These are phyloP conservation scores for Lasioglossum calceatum DNA, from an alignment of 2,888 invertebrate species.

Conservation along the genomic window DNA sequence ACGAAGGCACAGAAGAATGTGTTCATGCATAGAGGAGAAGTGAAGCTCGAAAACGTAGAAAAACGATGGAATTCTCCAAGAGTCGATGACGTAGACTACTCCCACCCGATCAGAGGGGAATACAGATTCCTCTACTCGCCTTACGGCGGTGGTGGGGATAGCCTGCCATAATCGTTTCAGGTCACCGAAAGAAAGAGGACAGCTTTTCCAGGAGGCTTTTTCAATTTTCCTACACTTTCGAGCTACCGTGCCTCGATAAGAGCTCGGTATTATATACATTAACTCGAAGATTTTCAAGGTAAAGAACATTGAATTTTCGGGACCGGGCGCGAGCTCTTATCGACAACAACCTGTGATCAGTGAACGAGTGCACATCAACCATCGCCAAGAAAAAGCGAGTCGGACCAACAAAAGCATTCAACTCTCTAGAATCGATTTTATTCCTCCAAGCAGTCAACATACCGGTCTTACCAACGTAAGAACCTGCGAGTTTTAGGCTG, in stretches of 20 bases:
- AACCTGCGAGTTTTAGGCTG: neutral
- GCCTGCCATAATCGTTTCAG: neutral
- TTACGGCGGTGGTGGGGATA: too few relatives aligned
- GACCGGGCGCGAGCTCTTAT: neutral
- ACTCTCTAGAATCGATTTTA: conserved; percentile 1
- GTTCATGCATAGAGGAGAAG: conserved; percentile 8
- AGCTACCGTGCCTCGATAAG: neutral
- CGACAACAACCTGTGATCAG: neutral
- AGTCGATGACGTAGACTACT: too few relatives aligned
- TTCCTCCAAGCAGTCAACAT: conserved; percentile 16
- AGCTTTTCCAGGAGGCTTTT: too few relatives aligned
- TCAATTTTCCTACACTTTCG: neutral
- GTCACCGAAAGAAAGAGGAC: neutral
- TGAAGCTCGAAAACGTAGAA: neutral
- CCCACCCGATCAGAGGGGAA: too few relatives aligned
- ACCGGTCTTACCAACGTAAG: neutral
- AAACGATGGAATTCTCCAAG: too few relatives aligned
- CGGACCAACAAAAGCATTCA: conserved; percentile 9
- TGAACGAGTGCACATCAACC: conserved; percentile 1
- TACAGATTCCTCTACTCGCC: too few relatives aligned
- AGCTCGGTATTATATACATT: neutral
- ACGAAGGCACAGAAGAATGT: conserved; percentile 7
- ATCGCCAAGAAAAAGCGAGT: neutral
- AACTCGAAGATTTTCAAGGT: neutral
- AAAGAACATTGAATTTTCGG: neutral